phyloP scores from a whole-genome alignment of 2,888 invertebrate genomes.

The Neoascia interrupta region DNA sequence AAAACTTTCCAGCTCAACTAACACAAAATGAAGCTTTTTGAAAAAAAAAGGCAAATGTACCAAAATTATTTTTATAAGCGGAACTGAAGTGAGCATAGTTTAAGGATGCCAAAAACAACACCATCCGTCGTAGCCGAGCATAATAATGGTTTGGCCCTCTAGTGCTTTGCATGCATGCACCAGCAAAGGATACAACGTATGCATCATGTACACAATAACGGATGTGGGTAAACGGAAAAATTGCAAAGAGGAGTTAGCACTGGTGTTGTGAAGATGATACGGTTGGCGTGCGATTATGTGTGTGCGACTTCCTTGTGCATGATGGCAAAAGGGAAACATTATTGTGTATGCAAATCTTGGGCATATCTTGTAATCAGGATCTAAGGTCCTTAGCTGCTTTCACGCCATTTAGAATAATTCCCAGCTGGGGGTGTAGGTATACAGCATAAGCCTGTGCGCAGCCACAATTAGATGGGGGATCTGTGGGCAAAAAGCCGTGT shows the following conservation, averaged over 20 bases:
- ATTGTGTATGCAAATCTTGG: conserved; percentile 56
- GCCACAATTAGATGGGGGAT: conserved; percentile 62
- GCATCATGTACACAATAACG: conserved; percentile 57
- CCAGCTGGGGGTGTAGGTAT: conserved; percentile 23
- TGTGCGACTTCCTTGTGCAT: neutral
- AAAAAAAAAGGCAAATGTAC: neutral
- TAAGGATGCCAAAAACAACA: conserved; percentile 31
- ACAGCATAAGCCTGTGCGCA: conserved; percentile 35
- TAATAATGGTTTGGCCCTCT: neutral
- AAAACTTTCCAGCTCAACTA: conserved; percentile 62
- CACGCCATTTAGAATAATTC: conserved; percentile 53
- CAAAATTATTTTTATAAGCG: neutral
- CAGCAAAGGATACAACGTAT: conserved; percentile 34
- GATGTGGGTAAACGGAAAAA: conserved; percentile 29
- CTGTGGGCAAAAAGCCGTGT: too few species aligned
- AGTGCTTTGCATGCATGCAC: neutral
- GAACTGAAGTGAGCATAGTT: neutral
- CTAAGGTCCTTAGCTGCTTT: conserved; percentile 59
- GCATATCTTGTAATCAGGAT: conserved; percentile 66
- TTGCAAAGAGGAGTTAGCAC: conserved; percentile 35
- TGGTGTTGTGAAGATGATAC: conserved; percentile 39
- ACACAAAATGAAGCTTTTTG: conserved; percentile 51
- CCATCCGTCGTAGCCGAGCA: conserved; percentile 23
- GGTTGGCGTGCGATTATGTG: neutral
- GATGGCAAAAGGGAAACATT: conserved; percentile 3